Percentiles rank a stretch among this genome's conserved stretches.
These are phyloP conservation scores for Thymallus thymallus DNA, from an alignment of 2,113 vertebrate species.

Conservation along the genomic window DNA sequence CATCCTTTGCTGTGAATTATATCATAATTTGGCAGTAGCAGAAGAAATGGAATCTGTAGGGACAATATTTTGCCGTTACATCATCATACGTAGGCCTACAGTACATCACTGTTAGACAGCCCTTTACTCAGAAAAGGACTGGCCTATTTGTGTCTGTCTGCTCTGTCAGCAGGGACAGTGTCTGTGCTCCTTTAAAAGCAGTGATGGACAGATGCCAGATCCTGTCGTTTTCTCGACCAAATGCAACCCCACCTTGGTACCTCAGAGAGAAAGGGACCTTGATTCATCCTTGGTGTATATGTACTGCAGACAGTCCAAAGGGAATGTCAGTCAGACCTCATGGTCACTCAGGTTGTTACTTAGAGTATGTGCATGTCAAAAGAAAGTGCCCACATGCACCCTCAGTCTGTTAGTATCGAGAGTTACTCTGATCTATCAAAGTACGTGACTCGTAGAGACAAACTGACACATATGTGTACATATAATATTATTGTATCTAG, in stretches of 20 bases:
- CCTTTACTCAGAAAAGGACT: not conserved
- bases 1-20: not conserved
- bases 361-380: slow-evolving; percentile 5
- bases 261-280: slow-evolving; percentile 29
- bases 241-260: not conserved
- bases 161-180: slow-evolving; percentile 16
- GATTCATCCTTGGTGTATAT: slow-evolving; percentile 36
- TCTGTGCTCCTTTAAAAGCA: slow-evolving; percentile 12
- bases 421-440: not conserved
- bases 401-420: not conserved
- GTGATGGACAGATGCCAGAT: slow-evolving; percentile 32
- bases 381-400: not conserved
- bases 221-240: slow-evolving; percentile 5
- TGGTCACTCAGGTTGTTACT: slow-evolving; percentile 24
- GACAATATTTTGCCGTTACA: not conserved
- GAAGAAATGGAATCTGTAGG: not conserved
- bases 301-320: no score
- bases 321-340: not conserved
- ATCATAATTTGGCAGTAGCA: not conserved
- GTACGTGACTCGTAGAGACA: no score
- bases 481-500: no score
- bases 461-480: no score
- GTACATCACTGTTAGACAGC: not conserved
- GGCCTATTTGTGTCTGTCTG: not conserved
- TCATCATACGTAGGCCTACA: not conserved